Base-by-base conservation (phyloP, 2,113 vertebrate genomes). In the Albula glossodonta region DNA sequence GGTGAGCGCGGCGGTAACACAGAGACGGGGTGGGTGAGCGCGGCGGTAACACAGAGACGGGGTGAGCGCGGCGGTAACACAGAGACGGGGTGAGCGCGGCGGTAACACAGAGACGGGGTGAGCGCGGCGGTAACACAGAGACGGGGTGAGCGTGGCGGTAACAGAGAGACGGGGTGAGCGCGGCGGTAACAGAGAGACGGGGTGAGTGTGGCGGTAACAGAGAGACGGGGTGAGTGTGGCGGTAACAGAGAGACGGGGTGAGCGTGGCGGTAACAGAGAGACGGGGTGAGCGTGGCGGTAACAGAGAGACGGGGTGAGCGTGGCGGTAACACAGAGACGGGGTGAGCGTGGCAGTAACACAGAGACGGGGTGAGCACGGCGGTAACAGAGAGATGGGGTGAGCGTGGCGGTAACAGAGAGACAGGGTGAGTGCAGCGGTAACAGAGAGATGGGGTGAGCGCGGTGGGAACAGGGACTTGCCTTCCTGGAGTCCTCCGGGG, bases 401-500 rank as follows among this genome's bases (percentile, higher is more conserved):
- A n/a, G n/a, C n/a, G n/a, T n/a, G n/a, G n/a, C n/a, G n/a, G n/a
- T n/a, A n/a, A n/a, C n/a, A 51, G 87, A 11, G n/a, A 87, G 15
- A 15, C 49, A 82, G 4, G 70, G 63, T 80, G 50, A 80, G n/a
- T 74, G 9, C n/a, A 4, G 9, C 66, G 6, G 48, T 51, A 41
- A 41, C 31, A 9, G 11, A 1, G 48, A 48, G 79, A 15, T 50
- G 79, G 41, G 49, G 79, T 22, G 48, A 81, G 48, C 17, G 11
- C 7, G 17, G 9, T 15, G 5, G 50, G 49, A 17, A 10, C 51
- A 15, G 86, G 70, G 78, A 13, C 66, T 91, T 93, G 97, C 98
- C 96, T 99, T 99, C 91, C 97, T 97, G 50, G 98, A 94, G 88
- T 99, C 98, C 91, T 99, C 98, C 88, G 97, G 96, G 89, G 97